Base-by-base conservation (phyloP, 2,888 invertebrate genomes). In the Drosophila ezoana region DNA sequence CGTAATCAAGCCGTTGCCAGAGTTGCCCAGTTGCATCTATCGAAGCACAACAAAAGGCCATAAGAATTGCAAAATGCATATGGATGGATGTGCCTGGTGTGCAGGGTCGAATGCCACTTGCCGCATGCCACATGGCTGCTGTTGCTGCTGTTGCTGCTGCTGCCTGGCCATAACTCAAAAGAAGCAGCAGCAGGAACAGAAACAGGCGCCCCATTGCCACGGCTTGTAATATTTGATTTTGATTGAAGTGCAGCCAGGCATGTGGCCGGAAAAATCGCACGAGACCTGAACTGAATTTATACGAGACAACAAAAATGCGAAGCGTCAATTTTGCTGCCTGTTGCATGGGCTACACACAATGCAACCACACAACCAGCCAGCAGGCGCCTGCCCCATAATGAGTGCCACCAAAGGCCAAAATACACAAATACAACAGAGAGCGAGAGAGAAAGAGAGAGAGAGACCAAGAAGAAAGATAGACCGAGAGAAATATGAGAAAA, bases 161-260 rank as follows among this genome's bases (percentile, higher is more conserved):
- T 14, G 37, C 60, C 38, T 53, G 59, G 62, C 41, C 79, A 78
- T 79, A 77, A 79, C 68, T 79, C 76, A 75, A 57, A 56, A 54
- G n/a, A 18, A 28, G 33, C 13, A 47, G 53, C 18, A 45, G 32
- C 28, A 11, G n/a, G 20, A 37, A 28, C 37, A 45, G 47, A 23
- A 53, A 23, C 10, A 44, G 51, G 6, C 14, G 16, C n/a, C 48
- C 49, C 40, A 54, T 43, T 44, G 58, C 43, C 33, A 65, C 33
- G 58, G 59, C 68, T 65, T 71, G 84, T 81, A 82, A 82, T 87
- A 84, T 82, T 82, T 82, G 82, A 82, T 82, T 82, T 82, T 82
- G 82, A 82, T 82, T 82, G 87, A 82, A 82, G 84, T 87, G 87
- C 81, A 82, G 78, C 72, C 72, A 75, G 84, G 84, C 82, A 78